Base-by-base conservation (phyloP, 1,140 invertebrate genomes). In the Conus ventricosus region DNA sequence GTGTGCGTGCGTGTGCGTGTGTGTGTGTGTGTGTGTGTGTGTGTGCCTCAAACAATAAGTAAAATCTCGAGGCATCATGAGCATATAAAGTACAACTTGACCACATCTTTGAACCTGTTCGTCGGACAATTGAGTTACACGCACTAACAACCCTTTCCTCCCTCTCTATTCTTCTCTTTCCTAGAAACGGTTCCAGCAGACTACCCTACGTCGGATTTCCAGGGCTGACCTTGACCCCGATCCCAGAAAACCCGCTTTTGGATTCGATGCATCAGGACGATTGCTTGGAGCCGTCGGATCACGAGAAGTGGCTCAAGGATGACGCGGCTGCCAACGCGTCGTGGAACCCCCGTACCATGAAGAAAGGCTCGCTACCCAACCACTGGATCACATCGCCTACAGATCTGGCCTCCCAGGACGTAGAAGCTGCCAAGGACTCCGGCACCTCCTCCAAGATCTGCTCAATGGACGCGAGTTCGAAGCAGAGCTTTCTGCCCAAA, bases 151-250 rank as follows among this genome's bases (percentile, higher is more conserved):
- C 13, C 6, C 67, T n/a, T 71, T 20, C 20, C 13, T 8, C 15
- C 10, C 11, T 8, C 23, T 1, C 6, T 71, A 7, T 71, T 71
- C 13, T 71, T 71, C 13, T 71, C 6, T 71, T 71, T 71, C 20
- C 23, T 20, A 71, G 67, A 11, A 71, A 71, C 23, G 67, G 67
- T 10, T 23, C 17, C 67, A 71, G 67, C 67, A 23, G 15, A 27
- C 11, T 4, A 20, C 23, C 67, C 23, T 71, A 71, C 67, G 67
- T 83, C 20, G 82, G 82, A 11, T 83, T 83, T 25, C 82, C 82
- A 57, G 82, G 82, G 5, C 82, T 83, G 82, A 83, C 82, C 53
- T 25, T 83, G 10, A 57, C 82, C 17, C 82, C 82, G 51, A 83
- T 83, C 82, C 82, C 82, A 20, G 82, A 83, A 57, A 57, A 7